Conservation (phyloP, 2,113 vertebrate genomes). For the Philantomba maxwellii region DNA sequence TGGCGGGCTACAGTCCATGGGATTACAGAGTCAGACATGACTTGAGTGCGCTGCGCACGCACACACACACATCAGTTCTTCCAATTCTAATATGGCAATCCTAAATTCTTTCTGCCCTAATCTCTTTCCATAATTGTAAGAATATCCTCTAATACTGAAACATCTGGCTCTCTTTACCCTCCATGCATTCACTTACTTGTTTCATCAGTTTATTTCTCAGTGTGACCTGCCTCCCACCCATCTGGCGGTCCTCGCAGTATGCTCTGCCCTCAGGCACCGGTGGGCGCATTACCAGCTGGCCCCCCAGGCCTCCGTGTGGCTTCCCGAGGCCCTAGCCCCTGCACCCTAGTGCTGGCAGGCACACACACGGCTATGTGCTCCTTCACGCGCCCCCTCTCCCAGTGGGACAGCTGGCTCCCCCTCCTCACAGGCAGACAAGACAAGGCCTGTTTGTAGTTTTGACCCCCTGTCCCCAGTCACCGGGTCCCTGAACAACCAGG, state of each 20-base stretch:
- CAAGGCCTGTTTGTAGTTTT: background rate
- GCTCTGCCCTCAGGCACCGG: background rate
- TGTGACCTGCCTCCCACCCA: background rate
- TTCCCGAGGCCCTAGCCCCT: background rate
- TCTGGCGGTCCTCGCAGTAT: background rate
- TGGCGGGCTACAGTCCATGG: background rate
- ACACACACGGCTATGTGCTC: background rate
- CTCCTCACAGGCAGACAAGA: background rate
- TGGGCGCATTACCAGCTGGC: fast-evolving
- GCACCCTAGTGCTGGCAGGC: background rate
- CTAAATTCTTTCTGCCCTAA: background rate
- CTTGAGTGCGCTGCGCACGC: fast-evolving
- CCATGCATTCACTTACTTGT: background rate
- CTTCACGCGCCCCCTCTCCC: background rate
- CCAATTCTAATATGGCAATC: fast-evolving
- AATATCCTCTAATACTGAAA: background rate
- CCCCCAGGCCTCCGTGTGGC: background rate
- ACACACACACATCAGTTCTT: background rate
- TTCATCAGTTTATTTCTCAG: background rate
- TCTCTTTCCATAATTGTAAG: background rate
- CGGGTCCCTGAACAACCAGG: background rate
- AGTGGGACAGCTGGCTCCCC: background rate
- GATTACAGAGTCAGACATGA: background rate
- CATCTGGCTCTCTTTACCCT: background rate
- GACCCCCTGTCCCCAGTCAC: background rate